These are phyloP conservation scores for Phasia obesa DNA, from an alignment of 2,888 invertebrate species.

Conservation along the genomic window DNA sequence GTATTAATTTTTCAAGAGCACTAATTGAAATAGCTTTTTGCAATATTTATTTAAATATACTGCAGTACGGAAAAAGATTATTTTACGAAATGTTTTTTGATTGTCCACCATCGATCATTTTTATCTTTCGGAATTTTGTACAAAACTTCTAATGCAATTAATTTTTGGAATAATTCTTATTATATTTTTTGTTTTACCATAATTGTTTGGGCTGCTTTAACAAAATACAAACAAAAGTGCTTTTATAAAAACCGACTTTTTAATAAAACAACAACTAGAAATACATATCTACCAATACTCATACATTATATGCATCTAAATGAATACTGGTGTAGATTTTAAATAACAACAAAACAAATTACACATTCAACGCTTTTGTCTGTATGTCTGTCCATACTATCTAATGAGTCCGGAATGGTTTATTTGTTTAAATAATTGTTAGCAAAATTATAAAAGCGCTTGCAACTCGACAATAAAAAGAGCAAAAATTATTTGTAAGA, in stretches of 20 bases:
- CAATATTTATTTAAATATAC: too few relatives aligned
- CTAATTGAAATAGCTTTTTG: too few relatives aligned
- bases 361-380: background rate
- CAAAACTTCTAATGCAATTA: too few relatives aligned
- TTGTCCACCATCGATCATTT: too few relatives aligned
- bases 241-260: constrained; percentile 4
- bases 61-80: too few relatives aligned
- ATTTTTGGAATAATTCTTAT: too few relatives aligned
- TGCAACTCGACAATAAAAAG: constrained; percentile 22
- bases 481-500: constrained; percentile 27
- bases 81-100: too few relatives aligned
- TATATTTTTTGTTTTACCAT: too few relatives aligned
- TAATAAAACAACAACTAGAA: background rate
- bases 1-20: too few relatives aligned
- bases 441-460: constrained; percentile 22
- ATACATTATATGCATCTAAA: background rate
- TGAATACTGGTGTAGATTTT: background rate
- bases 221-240: background rate
- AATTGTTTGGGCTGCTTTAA: too few relatives aligned
- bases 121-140: too few relatives aligned
- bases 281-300: background rate
- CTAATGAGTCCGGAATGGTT: background rate
- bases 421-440: constrained; percentile 21
- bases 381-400: background rate
- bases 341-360: constrained; percentile 6